Evolutionary conservation across 2,113 vertebrate species (phyloP), one percentile per base, ranked within the genome.

Genomic region (Ophthalmolycus amberensis): DNA sequence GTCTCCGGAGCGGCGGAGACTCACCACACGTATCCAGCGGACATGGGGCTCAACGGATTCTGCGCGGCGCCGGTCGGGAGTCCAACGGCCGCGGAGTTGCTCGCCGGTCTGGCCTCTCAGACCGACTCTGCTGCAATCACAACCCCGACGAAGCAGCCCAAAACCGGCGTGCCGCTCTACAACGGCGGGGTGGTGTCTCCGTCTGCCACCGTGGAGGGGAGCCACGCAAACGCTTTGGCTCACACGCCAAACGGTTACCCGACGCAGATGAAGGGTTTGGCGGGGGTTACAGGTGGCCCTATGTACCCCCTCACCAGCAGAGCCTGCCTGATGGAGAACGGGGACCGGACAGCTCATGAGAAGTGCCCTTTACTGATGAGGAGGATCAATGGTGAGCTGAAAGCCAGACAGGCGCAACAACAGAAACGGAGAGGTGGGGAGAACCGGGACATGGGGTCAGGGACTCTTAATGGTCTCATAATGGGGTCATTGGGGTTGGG

Each of bases 1-100:
- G 22, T 56, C 46, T 22, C 34, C 4, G 72, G 68, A 22, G 40
- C 79, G 9, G 63, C 75, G 0, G 91, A 93, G 40, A 42, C 79
- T 54, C 81, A 80, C 9, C 63, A 44, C 52, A 18, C 83, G 10
- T 69, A 67, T 78, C 87, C 56, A 6, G 70, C 22, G n/a, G 90
- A 80, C 74, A 95, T 96, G 95, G 95, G 94, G 67, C 85, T 95
- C 1, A 93, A 94, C 67, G 82, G 92, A 0, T 90, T 90, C 66
- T 87, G 89, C 75, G 56, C 83, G 54, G 74, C 85, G 63, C 83
- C 91, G 14, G 71, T 71, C 12, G 90, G 89, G 42, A 93, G 87
- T 15, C 88, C 90, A 1, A 89, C 92, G 0, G 83, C 93, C 2
- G 93, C 85, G 12, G 94, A 94, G 85, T 59, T 95, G 6, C 86